Evolutionary conservation across 2,113 vertebrate species (phyloP).

Genomic region (Perca flavescens): DNA sequence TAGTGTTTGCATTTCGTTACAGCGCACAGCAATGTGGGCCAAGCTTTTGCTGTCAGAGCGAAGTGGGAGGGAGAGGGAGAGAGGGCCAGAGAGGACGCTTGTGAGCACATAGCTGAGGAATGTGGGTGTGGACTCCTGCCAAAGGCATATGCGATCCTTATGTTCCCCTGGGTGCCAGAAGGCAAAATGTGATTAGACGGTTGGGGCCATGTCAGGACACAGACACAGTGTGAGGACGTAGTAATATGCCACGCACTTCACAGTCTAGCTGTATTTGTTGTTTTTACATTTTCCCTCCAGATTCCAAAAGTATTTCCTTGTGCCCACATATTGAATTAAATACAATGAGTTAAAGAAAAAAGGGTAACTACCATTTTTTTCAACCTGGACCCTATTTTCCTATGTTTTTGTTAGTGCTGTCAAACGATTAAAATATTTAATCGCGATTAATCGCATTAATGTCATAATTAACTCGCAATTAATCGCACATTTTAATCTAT

Average conservation of each 20-base stretch:
- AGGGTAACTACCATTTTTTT: no score
- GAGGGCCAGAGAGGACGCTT: slow-evolving; percentile 55
- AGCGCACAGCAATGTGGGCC: slow-evolving; percentile 72
- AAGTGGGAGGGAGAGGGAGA: slow-evolving; percentile 44
- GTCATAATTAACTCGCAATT: no score
- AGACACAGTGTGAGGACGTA: slow-evolving; percentile 55
- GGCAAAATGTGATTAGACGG: slow-evolving; percentile 62
- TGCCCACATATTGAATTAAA: slow-evolving; percentile 7
- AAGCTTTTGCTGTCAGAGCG: slow-evolving; percentile 72
- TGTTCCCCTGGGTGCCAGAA: slow-evolving; percentile 68
- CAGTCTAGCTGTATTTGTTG: slow-evolving; percentile 12
- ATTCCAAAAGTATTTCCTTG: slow-evolving; percentile 17
- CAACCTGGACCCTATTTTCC: no score
- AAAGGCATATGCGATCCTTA: slow-evolving; percentile 82
- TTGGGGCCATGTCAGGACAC: slow-evolving; percentile 78
- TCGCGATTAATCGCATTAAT: no score
- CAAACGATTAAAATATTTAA: no score
- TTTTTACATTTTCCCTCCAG: not conserved
- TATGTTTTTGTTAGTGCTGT: no score
- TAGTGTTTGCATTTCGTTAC: slow-evolving; percentile 63
- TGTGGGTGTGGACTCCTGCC: slow-evolving; percentile 80
- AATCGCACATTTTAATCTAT: no score
- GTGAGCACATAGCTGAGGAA: slow-evolving; percentile 82
- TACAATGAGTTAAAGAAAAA: slow-evolving; percentile 17
- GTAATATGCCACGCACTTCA: slow-evolving; percentile 52